Conservation (phyloP, 1,140 invertebrate genomes). For the Brachionus calyciflorus region DNA sequence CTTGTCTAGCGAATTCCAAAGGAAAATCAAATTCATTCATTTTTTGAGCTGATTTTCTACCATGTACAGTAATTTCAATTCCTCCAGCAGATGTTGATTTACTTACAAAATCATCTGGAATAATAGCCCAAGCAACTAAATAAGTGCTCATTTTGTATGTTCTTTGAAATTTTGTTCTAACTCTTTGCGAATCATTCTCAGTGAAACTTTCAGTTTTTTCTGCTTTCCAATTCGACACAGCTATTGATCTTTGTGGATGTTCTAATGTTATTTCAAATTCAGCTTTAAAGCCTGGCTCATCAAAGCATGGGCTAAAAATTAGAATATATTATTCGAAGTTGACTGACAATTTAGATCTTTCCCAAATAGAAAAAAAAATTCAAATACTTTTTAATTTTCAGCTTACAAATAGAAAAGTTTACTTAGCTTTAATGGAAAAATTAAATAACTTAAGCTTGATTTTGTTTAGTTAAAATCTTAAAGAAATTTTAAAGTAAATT, state of each 20-base stretch:
- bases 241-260: conserved; percentile 14
- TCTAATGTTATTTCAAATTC: conserved; percentile 45
- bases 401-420: too few species aligned
- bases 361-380: too few species aligned
- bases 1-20: not conserved
- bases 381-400: too few species aligned
- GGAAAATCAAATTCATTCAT: not conserved
- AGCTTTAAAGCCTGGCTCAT: conserved; percentile 49
- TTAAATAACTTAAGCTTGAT: too few species aligned
- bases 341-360: too few species aligned
- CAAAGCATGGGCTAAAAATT: conserved; percentile 48
- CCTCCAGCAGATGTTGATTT: too few species aligned
- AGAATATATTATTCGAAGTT: too few species aligned
- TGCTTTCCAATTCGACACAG: not conserved
- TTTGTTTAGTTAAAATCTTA: too few species aligned
- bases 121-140: conserved; percentile 45
- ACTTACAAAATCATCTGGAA: conserved; percentile 10
- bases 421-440: too few species aligned
- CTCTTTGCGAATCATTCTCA: not conserved
- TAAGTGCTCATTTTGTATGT: conserved; percentile 31
- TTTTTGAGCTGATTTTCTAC: not conserved
- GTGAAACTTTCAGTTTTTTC: not conserved
- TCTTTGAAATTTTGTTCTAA: conserved; percentile 21
- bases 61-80: conserved; percentile 19
- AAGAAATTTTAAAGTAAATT: too few species aligned